phyloP scores from a whole-genome alignment of 2,888 invertebrate species.

The Rugalucina vietnamica region DNA sequence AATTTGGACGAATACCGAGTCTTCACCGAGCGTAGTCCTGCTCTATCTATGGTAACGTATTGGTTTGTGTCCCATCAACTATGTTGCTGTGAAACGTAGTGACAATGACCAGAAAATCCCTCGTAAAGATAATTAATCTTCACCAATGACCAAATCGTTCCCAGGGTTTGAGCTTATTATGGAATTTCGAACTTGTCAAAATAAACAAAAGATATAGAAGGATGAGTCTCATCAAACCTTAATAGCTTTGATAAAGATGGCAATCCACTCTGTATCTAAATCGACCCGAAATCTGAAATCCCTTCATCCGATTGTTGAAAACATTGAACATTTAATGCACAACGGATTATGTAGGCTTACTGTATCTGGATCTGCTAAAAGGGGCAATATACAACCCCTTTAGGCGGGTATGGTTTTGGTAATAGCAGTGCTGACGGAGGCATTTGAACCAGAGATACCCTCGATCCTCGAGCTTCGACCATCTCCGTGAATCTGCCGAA shows the following conservation, averaged over 20 bases:
- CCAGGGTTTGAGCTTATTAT: constrained; percentile 22
- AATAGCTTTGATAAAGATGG: constrained; percentile 1
- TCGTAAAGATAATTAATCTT: constrained; percentile 25
- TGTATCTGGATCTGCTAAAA: no score
- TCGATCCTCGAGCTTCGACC: no score
- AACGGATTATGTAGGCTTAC: no score
- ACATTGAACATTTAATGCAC: no score
- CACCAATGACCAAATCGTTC: constrained; percentile 38
- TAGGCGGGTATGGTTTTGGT: no score
- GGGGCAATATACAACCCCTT: no score
- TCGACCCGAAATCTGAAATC: neutral
- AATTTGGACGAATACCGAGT: no score
- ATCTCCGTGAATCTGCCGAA: no score
- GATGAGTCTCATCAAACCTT: neutral
- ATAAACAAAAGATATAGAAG: constrained; percentile 45
- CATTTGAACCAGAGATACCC: no score
- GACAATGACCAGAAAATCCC: constrained; percentile 28
- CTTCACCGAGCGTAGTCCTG: no score
- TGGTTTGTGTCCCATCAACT: neutral
- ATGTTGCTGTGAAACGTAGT: constrained; percentile 37
- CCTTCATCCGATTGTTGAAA: neutral
- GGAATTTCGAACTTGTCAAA: constrained; percentile 51
- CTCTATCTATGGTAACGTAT: no score
- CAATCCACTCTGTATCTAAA: neutral
- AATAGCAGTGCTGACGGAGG: no score